These are phyloP conservation scores for Nomada fucata DNA, from an alignment of 2,888 invertebrate species.

Conservation along the genomic window DNA sequence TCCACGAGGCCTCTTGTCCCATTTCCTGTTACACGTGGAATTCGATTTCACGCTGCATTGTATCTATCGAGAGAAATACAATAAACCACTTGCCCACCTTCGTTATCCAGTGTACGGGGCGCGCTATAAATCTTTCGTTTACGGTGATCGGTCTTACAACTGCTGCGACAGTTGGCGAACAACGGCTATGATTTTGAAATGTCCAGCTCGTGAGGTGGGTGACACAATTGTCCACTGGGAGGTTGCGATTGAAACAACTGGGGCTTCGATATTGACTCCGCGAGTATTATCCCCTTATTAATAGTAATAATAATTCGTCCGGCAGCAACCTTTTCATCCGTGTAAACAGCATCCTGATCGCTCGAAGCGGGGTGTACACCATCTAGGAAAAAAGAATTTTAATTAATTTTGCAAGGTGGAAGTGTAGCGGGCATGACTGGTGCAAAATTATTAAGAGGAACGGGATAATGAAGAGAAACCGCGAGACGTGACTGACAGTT, in stretches of 20 bases:
- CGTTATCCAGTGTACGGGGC: no score
- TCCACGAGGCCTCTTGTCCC: background rate
- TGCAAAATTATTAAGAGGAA: background rate
- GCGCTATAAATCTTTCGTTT: no score
- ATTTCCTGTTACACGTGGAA: background rate
- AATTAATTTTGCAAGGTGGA: background rate
- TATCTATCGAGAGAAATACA: no score
- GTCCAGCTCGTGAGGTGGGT: constrained; percentile 21
- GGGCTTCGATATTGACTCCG: constrained; percentile 18
- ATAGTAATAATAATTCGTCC: background rate
- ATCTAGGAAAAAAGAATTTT: no score
- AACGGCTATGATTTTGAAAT: constrained; percentile 2
- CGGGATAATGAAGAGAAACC: background rate
- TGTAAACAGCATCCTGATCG: background rate
- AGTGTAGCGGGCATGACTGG: no score
- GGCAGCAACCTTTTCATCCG: background rate
- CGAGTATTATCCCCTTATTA: constrained; percentile 51
- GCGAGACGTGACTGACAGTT: constrained; percentile 34
- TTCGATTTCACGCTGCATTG: background rate
- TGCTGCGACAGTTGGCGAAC: background rate
- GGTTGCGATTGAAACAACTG: background rate
- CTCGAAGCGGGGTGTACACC: no score
- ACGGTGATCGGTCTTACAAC: no score
- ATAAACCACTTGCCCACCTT: no score
- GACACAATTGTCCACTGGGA: constrained; percentile 54